A percentile compares a stretch with the other conserved stretches of the same genome.
These are phyloP conservation scores for Lophura nycthemera DNA, from an alignment of 2,113 vertebrate species.

Conservation along the genomic window DNA sequence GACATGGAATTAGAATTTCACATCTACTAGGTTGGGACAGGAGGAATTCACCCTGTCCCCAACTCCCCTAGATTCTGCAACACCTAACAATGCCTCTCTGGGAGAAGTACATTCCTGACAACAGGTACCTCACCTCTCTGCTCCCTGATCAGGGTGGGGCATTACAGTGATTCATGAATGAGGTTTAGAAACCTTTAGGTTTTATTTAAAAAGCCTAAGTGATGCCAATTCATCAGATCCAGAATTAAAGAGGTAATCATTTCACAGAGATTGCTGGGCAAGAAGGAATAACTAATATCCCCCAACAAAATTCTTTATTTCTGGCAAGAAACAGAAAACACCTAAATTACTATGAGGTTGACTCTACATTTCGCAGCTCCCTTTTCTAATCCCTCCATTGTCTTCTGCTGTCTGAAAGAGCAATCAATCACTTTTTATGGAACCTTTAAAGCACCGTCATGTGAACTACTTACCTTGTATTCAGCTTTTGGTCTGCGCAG, in stretches of 20 bases:
- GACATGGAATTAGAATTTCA: not conserved
- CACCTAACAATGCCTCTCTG: not conserved
- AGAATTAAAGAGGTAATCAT: not conserved
- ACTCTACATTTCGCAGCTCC: not conserved
- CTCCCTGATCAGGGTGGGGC: not conserved
- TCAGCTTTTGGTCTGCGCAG: constrained; percentile 89
- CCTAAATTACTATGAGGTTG: not conserved
- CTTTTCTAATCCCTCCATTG: not conserved
- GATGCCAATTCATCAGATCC: not conserved
- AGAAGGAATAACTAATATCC: not conserved
- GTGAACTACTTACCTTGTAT: constrained; percentile 83
- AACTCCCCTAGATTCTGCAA: not conserved
- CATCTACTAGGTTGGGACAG: not conserved
- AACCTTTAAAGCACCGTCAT: not conserved
- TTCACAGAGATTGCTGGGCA: not conserved
- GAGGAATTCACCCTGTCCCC: not conserved
- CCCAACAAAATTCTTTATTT: not conserved
- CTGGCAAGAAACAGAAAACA: not conserved
- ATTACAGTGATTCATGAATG: not conserved
- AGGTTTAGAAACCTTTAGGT: not conserved
- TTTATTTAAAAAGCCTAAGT: fast-evolving
- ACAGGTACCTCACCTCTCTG: not conserved
- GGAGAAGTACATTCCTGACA: not conserved
- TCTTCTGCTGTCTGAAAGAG: not conserved
- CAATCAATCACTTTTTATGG: not conserved